phyloP scores from a whole-genome alignment of 2,888 invertebrate species.

The Erebia epiphron region DNA sequence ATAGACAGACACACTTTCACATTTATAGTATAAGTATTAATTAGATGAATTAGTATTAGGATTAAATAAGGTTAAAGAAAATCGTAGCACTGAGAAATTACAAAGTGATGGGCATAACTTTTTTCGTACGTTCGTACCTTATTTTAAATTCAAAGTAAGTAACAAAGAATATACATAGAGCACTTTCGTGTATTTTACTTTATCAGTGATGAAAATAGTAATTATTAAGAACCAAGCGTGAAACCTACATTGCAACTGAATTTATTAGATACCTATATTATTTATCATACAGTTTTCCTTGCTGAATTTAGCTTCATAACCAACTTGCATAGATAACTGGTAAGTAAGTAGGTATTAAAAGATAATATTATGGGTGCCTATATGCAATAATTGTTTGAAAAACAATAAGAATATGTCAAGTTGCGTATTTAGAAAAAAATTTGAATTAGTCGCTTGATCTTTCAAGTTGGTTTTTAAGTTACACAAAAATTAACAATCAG shows the following conservation, averaged over 20 bases:
- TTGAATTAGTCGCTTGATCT: not conserved
- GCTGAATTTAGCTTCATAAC: constrained; percentile 2
- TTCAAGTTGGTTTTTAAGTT: not conserved
- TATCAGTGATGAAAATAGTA: not conserved
- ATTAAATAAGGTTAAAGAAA: too few species aligned
- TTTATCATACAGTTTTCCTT: not conserved
- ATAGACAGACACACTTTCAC: too few species aligned
- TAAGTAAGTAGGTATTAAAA: not conserved
- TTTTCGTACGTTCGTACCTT: too few species aligned
- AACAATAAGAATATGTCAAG: too few species aligned
- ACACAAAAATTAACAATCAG: not conserved
- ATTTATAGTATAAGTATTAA: too few species aligned
- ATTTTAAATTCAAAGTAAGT: too few species aligned
- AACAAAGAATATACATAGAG: too few species aligned
- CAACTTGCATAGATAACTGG: constrained; percentile 17
- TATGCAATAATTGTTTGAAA: not conserved
- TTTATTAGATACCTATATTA: not conserved
- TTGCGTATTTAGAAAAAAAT: not conserved
- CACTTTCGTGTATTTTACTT: not conserved
- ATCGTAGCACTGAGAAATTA: too few species aligned
- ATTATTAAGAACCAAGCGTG: too few species aligned
- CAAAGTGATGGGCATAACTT: too few species aligned
- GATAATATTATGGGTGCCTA: not conserved
- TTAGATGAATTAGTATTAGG: too few species aligned
- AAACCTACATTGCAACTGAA: too few species aligned